A percentile compares a stretch with the other conserved stretches of the same genome.
These are phyloP conservation scores for Manis javanica DNA, from an alignment of 2,797 vertebrate genomes.

Conservation along the genomic window DNA sequence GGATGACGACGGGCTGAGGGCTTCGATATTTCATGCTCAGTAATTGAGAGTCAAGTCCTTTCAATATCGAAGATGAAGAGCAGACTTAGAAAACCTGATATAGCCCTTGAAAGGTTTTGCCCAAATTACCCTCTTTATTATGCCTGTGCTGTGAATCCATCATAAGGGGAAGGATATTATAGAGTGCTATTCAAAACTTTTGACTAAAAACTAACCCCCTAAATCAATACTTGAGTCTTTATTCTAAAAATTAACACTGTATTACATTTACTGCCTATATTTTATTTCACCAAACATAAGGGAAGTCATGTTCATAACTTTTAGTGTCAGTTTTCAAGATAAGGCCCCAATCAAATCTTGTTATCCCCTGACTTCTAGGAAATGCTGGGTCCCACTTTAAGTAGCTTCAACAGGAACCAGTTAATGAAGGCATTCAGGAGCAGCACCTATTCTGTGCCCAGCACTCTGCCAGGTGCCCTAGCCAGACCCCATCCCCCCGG, in stretches of 20 bases:
- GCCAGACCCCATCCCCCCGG: neutral
- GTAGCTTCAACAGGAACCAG: neutral
- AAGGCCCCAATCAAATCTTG: neutral
- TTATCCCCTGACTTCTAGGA: neutral
- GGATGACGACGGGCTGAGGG: neutral
- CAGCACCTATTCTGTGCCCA: rapidly evolving
- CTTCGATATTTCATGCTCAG: neutral
- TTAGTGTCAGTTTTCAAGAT: neutral
- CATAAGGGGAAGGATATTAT: neutral
- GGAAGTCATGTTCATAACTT: neutral
- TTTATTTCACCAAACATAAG: neutral
- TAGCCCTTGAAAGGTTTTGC: neutral
- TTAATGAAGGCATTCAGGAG: no score
- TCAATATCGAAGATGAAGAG: neutral
- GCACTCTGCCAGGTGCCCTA: neutral
- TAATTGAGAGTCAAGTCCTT: conserved; percentile 19
- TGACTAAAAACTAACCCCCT: neutral
- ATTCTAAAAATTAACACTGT: neutral
- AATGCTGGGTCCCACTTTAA: neutral
- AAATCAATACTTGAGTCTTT: neutral
- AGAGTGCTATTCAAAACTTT: neutral
- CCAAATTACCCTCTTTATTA: neutral
- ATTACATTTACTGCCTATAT: neutral
- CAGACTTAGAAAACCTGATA: neutral
- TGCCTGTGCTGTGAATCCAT: neutral